A percentile compares a stretch with the other conserved stretches of the same genome.
Evolutionary conservation across 2,113 vertebrate species (phyloP).

Genomic region (Prietella phreatophila): DNA sequence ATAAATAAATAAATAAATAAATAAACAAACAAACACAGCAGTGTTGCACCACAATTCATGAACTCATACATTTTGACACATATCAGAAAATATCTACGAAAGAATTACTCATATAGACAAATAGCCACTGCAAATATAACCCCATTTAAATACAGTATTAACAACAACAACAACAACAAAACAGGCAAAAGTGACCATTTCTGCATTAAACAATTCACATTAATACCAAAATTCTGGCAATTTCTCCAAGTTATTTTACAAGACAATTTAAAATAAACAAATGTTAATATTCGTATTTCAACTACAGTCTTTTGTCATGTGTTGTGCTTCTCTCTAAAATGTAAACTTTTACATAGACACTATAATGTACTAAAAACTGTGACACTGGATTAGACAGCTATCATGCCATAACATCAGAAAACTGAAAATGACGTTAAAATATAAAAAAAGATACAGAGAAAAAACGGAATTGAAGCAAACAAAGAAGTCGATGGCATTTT

Average conservation of each 20-base stretch:
- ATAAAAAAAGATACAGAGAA: not conserved
- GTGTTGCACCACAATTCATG: too few relatives aligned
- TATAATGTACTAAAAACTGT: not conserved
- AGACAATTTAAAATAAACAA: too few relatives aligned
- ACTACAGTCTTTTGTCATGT: not conserved
- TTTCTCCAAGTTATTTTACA: not conserved
- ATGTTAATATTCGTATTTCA: not conserved
- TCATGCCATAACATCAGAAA: not conserved
- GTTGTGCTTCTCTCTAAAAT: not conserved
- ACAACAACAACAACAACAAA: not conserved
- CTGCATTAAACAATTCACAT: not conserved
- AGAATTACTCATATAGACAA: too few relatives aligned
- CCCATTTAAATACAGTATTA: not conserved
- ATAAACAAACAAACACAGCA: too few relatives aligned
- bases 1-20: too few relatives aligned
- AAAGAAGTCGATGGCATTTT: slow-evolving; percentile 24
- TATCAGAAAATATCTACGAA: too few relatives aligned
- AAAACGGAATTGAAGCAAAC: slow-evolving; percentile 8
- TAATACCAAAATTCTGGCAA: not conserved
- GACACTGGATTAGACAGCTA: not conserved
- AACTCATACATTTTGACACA: too few relatives aligned
- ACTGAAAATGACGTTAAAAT: not conserved
- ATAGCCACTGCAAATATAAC: too few relatives aligned
- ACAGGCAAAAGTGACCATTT: not conserved
- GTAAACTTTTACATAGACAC: not conserved